phyloP scores from a whole-genome alignment of 2,888 invertebrate genomes.

The Rhagium mordax region DNA sequence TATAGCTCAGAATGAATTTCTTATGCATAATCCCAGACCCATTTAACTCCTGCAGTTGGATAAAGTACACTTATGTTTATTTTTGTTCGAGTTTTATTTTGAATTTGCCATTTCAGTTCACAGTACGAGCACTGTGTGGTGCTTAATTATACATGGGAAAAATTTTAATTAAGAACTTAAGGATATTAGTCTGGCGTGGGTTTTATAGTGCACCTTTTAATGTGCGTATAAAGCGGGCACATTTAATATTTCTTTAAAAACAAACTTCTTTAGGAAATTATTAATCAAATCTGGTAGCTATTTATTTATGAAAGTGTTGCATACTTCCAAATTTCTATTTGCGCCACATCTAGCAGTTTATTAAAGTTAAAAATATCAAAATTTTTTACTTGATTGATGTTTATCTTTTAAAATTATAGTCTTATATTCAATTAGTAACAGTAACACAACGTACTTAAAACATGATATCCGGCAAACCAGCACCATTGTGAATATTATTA shows the following conservation, averaged over 20 bases:
- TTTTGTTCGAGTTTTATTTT: slow-evolving; percentile 4
- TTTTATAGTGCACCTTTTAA: neutral
- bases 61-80: slow-evolving; percentile 13
- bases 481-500: no score
- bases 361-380: no score
- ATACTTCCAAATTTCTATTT: no score
- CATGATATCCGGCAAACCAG: no score
- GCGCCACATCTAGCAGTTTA: no score
- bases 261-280: neutral
- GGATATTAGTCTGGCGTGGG: slow-evolving; percentile 3
- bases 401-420: no score
- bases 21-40: slow-evolving; percentile 2
- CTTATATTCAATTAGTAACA: no score
- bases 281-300: neutral
- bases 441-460: no score
- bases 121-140: neutral
- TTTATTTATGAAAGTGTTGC: no score
- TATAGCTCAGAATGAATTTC: slow-evolving; percentile 19
- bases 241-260: neutral
- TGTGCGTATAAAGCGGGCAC: neutral
- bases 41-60: slow-evolving; percentile 16
- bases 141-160: slow-evolving; percentile 11
- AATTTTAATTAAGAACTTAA: slow-evolving; percentile 23
- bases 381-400: no score
- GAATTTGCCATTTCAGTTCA: slow-evolving; percentile 6